These are phyloP conservation scores for Cephus sareptanus DNA, from an alignment of 2,888 invertebrate genomes.

Conservation along the genomic window DNA sequence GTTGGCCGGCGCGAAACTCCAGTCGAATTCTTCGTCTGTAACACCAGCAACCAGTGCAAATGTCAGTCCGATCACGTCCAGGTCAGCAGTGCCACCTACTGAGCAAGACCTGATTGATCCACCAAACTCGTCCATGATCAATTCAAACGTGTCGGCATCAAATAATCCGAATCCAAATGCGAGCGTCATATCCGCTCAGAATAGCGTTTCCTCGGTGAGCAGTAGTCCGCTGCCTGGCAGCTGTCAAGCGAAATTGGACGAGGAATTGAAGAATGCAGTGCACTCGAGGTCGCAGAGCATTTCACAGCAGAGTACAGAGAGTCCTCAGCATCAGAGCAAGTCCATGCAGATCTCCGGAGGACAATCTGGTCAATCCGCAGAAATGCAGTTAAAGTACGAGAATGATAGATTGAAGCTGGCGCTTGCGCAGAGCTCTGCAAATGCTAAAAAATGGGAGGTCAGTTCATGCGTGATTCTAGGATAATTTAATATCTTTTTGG, in stretches of 20 bases:
- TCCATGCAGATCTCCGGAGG: constrained; percentile 47
- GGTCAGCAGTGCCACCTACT: constrained; percentile 70
- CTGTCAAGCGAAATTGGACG: constrained; percentile 54
- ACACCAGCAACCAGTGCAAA: constrained; percentile 90
- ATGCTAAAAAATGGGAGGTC: constrained; percentile 97
- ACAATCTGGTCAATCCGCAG: constrained; percentile 67
- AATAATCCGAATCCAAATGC: constrained; percentile 63
- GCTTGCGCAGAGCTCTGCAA: constrained; percentile 95
- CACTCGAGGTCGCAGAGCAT: constrained; percentile 62
- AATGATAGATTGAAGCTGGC: constrained; percentile 96
- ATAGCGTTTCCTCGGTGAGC: constrained; percentile 61
- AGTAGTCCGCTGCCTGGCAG: constrained; percentile 61
- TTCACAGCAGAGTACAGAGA: constrained; percentile 67
- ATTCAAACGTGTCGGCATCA: constrained; percentile 62
- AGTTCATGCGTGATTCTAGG: constrained; percentile 6
- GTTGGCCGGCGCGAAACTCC: constrained; percentile 74
- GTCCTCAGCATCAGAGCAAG: constrained; percentile 74
- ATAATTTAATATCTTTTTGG: not conserved
- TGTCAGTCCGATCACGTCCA: constrained; percentile 84
- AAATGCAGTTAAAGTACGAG: constrained; percentile 95
- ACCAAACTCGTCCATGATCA: constrained; percentile 68
- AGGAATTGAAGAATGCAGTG: constrained; percentile 60
- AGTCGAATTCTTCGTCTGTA: constrained; percentile 74
- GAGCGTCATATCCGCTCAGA: constrained; percentile 62
- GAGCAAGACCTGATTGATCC: constrained; percentile 69